These are phyloP conservation scores for Lysiphlebus fabarum DNA, from an alignment of 1,140 invertebrate genomes.

Conservation along the genomic window DNA sequence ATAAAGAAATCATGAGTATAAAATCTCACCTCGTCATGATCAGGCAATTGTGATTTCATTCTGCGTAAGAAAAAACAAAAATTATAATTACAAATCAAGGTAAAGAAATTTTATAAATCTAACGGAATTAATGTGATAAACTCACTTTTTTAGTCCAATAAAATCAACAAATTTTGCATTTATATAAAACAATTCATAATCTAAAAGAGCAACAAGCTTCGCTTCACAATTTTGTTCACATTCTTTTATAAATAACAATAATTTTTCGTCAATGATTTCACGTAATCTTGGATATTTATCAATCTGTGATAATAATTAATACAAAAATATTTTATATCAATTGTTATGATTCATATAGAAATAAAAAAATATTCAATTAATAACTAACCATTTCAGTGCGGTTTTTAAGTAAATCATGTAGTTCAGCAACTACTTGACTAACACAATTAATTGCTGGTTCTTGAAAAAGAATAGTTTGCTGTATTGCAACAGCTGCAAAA, in stretches of 20 bases:
- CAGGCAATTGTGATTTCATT: too few relatives aligned
- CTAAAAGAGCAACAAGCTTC: conserved; percentile 88
- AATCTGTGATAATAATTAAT: conserved; percentile 67
- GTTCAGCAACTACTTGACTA: conserved; percentile 93
- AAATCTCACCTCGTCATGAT: too few relatives aligned
- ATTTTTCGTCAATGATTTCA: conserved; percentile 97
- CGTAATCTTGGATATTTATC: conserved; percentile 91
- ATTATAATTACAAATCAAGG: neutral
- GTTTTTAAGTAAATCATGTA: conserved; percentile 90
- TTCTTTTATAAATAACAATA: conserved; percentile 88
- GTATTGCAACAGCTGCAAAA: conserved; percentile 99
- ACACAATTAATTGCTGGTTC: conserved; percentile 98
- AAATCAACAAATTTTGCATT: conserved; percentile 99
- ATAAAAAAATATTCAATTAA: conserved; percentile 26
- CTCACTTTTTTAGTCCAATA: conserved; percentile 98
- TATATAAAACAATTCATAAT: conserved; percentile 99
- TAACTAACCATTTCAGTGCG: conserved; percentile 84
- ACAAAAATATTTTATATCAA: neutral
- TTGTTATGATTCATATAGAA: conserved; percentile 1
- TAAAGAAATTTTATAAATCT: neutral
- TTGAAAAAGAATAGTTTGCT: conserved; percentile 93
- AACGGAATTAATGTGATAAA: conserved; percentile 33
- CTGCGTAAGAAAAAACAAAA: too few relatives aligned
- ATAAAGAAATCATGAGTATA: too few relatives aligned
- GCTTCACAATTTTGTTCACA: conserved; percentile 91